These are phyloP conservation scores for Heteromormyrus szaboi DNA, from an alignment of 2,797 vertebrate genomes.

Conservation along the genomic window DNA sequence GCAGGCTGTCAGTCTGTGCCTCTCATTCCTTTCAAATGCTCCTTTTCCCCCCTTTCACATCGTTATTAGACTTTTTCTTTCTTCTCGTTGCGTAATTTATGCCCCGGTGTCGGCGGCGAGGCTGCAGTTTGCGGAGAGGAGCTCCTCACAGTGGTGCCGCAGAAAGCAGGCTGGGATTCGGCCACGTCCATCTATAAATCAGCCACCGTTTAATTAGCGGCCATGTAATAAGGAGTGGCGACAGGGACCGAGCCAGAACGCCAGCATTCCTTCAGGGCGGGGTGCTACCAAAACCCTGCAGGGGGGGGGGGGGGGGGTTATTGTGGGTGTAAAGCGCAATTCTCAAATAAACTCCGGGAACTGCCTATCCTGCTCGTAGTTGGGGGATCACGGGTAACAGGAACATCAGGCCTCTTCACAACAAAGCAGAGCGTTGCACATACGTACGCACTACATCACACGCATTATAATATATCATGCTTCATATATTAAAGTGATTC, in stretches of 20 bases:
- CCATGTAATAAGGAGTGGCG: slow-evolving; percentile 72
- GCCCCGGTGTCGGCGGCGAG: slow-evolving; percentile 23
- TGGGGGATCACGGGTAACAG: neutral
- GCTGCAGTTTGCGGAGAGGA: slow-evolving; percentile 49
- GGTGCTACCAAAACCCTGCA: slow-evolving; percentile 56
- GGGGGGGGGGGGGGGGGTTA: neutral
- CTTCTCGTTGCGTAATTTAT: neutral
- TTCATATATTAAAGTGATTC: slow-evolving; percentile 48
- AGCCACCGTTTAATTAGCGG: slow-evolving; percentile 90
- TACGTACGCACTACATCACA: neutral
- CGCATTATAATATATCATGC: neutral
- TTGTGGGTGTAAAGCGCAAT: neutral
- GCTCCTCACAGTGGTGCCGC: slow-evolving; percentile 78
- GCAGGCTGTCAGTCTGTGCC: slow-evolving; percentile 50
- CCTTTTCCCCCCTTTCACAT: neutral
- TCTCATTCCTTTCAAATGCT: slow-evolving; percentile 35
- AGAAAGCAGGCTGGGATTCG: slow-evolving; percentile 82
- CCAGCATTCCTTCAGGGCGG: slow-evolving; percentile 68
- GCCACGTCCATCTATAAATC: slow-evolving; percentile 93
- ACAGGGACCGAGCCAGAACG: slow-evolving; percentile 69
- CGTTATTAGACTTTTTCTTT: neutral
- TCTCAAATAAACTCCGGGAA: neutral
- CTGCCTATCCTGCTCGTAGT: slow-evolving; percentile 17
- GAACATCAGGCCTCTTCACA: slow-evolving; percentile 5
- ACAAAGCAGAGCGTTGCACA: neutral